These are phyloP conservation scores for Gymnobelideus leadbeateri DNA, from an alignment of 2,113 vertebrate genomes.

Conservation along the genomic window DNA sequence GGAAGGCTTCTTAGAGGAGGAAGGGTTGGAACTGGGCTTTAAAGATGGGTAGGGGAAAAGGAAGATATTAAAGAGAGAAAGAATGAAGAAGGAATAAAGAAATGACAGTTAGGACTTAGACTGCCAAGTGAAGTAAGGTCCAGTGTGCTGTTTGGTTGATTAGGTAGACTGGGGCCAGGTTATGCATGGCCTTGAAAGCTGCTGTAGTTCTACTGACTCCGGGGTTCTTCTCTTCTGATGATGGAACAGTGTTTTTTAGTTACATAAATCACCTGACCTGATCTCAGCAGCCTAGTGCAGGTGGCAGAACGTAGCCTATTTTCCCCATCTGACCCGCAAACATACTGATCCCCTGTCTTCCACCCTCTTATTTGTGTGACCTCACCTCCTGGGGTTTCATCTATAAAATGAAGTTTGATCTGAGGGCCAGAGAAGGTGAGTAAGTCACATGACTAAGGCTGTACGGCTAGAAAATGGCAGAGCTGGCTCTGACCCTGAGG, in stretches of 20 bases:
- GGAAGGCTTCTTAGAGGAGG: not conserved
- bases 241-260: not conserved
- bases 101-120: not conserved
- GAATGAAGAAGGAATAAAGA: not conserved
- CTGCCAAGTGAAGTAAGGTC: not conserved
- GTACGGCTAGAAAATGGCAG: not conserved
- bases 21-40: not conserved
- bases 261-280: not conserved
- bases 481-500: too few species aligned
- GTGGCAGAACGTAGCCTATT: not conserved
- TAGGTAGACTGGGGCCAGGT: not conserved
- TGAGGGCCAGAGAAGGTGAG: not conserved
- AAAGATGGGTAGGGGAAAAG: not conserved
- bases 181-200: not conserved
- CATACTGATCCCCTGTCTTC: not conserved
- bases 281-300: not conserved
- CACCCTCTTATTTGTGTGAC: not conserved
- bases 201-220: not conserved
- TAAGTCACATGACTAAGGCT: not conserved
- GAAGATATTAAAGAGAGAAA: not conserved
- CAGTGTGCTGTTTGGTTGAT: not conserved
- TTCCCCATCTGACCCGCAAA: not conserved
- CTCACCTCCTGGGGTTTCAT: not conserved
- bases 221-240: not conserved
- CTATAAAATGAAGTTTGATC: not conserved